Conservation (phyloP, 30 jellyfish, hydroid and myxozoan genomes). For the Chrysaora quinquecirrha region DNA sequence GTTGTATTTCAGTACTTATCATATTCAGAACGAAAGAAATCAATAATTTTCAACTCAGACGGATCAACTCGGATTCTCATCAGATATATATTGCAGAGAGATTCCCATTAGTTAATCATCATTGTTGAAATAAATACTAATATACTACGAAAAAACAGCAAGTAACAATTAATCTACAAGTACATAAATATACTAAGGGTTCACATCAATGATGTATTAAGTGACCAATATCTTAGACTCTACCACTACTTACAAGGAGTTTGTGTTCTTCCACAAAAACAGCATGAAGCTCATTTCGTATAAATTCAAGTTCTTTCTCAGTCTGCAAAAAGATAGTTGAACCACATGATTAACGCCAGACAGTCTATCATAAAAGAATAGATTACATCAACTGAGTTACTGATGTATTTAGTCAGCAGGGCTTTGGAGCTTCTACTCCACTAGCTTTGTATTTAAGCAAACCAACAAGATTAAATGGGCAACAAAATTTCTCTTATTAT, state of each 20-base stretch:
- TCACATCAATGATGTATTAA: too few relatives aligned
- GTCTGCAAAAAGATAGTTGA: constrained; percentile 41
- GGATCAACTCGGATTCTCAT: neutral
- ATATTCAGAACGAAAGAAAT: neutral
- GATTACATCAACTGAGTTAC: too few relatives aligned
- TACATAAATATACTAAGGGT: too few relatives aligned
- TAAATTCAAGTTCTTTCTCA: constrained; percentile 20
- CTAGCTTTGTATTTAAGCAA: too few relatives aligned
- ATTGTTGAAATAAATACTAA: neutral
- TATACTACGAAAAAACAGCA: neutral
- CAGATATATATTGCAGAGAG: constrained; percentile 9
- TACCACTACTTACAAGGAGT: constrained; percentile 38
- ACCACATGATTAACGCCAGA: too few relatives aligned
- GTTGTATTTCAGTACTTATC: too few relatives aligned
- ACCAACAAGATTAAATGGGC: too few relatives aligned
- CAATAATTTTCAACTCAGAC: constrained; percentile 1
- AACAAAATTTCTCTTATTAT: too few relatives aligned
- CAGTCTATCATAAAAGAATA: too few relatives aligned
- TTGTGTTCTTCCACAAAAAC: constrained; percentile 20
- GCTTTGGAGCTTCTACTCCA: too few relatives aligned
- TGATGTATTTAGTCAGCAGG: too few relatives aligned
- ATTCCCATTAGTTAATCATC: constrained; percentile 8
- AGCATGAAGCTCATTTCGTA: constrained; percentile 45
- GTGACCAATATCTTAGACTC: too few relatives aligned
- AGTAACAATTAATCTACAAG: neutral